Evolutionary conservation across 2,113 vertebrate species (phyloP).

Genomic region (Otus sunia): DNA sequence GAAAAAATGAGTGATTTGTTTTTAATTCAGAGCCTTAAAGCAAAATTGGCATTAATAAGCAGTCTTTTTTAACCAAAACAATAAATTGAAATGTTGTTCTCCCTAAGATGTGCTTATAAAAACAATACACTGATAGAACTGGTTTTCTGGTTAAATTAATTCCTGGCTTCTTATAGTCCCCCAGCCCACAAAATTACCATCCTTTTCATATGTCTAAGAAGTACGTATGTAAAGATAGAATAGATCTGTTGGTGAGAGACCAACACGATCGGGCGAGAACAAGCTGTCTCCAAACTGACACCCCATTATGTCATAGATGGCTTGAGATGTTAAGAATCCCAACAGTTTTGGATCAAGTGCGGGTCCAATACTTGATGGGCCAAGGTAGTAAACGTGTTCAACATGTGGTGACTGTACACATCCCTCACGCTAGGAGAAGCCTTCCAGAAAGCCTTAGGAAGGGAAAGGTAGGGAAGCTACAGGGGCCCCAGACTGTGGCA

Average conservation of each 20-base stretch:
- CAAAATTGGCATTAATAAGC: conserved; percentile 56
- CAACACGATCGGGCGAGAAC: neutral
- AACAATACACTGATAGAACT: conserved; percentile 41
- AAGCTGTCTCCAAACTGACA: neutral
- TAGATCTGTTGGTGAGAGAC: neutral
- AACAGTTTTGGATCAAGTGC: neutral
- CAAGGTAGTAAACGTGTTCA: neutral
- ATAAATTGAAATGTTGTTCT: conserved; percentile 38
- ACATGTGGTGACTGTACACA: neutral
- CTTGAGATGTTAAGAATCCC: neutral
- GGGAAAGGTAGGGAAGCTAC: neutral
- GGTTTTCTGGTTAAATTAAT: conserved; percentile 49
- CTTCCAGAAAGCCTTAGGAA: neutral
- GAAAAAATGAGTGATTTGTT: conserved; percentile 57
- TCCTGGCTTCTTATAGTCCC: neutral
- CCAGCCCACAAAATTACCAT: conserved; percentile 45
- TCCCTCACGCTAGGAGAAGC: neutral
- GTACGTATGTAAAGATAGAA: neutral
- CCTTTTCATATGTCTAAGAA: conserved; percentile 35
- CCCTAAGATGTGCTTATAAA: conserved; percentile 38
- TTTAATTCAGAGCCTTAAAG: conserved; percentile 58
- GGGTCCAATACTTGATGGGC: neutral
- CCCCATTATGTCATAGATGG: neutral
- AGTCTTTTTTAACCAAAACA: conserved; percentile 50
- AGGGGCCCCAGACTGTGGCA: neutral